Evolutionary conservation across 2,888 invertebrate species (phyloP).

Genomic region (Standfussiana lucernea): DNA sequence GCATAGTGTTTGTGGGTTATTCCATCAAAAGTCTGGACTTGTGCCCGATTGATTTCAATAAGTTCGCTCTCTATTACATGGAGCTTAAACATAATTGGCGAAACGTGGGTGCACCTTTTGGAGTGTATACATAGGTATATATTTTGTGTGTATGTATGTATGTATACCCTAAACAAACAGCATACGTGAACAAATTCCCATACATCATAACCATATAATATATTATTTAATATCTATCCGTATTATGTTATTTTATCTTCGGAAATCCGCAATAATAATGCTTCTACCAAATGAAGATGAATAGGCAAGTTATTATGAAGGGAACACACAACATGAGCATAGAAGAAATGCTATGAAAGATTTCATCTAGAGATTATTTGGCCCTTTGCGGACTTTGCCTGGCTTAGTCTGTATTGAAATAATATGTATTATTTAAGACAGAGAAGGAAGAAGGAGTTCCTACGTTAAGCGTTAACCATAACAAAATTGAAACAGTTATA

Average conservation of each 20-base stretch:
- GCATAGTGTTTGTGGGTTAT: not conserved
- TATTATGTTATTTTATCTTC: slow-evolving; percentile 45
- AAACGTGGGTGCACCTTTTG: not conserved
- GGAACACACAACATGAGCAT: slow-evolving; percentile 2
- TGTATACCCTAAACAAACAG: not conserved
- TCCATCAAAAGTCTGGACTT: not conserved
- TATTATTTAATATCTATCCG: slow-evolving; percentile 39
- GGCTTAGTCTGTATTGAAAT: not conserved
- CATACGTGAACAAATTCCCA: slow-evolving; percentile 6
- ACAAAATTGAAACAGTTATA: not conserved
- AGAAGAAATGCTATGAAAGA: slow-evolving; percentile 30
- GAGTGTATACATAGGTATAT: too few relatives aligned
- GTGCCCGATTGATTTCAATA: not conserved
- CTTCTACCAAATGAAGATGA: slow-evolving; percentile 39
- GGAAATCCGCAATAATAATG: slow-evolving; percentile 5
- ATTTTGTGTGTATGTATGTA: not conserved
- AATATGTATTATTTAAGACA: too few relatives aligned
- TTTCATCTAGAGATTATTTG: slow-evolving; percentile 30
- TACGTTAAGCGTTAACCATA: not conserved
- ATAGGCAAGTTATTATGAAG: slow-evolving; percentile 24
- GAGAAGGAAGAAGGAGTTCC: too few relatives aligned
- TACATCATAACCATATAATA: slow-evolving; percentile 8
- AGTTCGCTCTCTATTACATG: not conserved
- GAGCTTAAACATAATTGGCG: not conserved
- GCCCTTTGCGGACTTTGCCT: not conserved